Evolutionary conservation across 2,113 vertebrate species (phyloP).

Genomic region (Plectropomus leopardus): DNA sequence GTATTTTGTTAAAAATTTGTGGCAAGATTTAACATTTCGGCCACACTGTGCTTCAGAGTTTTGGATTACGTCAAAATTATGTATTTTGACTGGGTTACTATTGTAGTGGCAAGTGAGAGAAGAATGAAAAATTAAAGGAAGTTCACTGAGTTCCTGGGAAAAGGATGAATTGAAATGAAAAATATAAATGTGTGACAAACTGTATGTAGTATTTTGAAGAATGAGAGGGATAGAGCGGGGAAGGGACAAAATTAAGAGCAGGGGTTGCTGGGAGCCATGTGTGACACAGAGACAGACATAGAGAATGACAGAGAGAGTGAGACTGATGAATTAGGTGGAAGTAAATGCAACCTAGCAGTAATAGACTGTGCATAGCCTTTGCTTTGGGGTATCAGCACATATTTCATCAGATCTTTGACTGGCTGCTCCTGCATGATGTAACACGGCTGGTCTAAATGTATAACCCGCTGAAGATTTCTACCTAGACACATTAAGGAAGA

Average conservation of each 20-base stretch:
- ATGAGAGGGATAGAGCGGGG: conserved; percentile 10
- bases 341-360: background rate
- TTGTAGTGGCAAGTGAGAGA: background rate
- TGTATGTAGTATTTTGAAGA: background rate
- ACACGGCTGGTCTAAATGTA: background rate
- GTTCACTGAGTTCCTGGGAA: background rate
- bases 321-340: conserved; percentile 39
- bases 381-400: background rate
- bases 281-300: background rate
- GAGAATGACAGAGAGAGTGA: background rate
- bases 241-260: conserved; percentile 15
- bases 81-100: background rate
- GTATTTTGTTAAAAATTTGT: background rate
- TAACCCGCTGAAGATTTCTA: background rate
- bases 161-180: background rate
- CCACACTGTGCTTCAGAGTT: background rate
- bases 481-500: conserved; percentile 4
- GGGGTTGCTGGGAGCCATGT: conserved; percentile 10
- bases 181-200: background rate
- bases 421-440: conserved; percentile 21
- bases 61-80: background rate
- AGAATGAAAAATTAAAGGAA: background rate
- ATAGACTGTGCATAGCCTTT: conserved; percentile 35
- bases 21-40: background rate
- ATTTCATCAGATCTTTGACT: conserved; percentile 26